These are phyloP conservation scores for Andricus curvator DNA, from an alignment of 2,888 invertebrate genomes.

Conservation along the genomic window DNA sequence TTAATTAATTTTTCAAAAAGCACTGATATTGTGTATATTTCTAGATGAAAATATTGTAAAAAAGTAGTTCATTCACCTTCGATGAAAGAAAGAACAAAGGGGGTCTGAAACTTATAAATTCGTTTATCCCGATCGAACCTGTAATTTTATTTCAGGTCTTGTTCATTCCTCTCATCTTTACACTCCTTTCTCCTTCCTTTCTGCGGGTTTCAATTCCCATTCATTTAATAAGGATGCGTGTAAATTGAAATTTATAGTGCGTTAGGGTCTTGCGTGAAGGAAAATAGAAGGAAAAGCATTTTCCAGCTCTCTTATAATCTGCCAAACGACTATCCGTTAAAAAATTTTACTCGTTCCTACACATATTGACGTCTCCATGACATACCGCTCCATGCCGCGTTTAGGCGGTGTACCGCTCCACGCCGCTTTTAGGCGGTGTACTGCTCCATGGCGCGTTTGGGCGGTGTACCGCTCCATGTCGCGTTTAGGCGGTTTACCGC, in stretches of 20 bases:
- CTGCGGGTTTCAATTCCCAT: slow-evolving; percentile 52
- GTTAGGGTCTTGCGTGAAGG: slow-evolving; percentile 39
- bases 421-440: no score
- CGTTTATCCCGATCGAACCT: slow-evolving; percentile 61
- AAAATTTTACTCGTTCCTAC: no score
- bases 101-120: slow-evolving; percentile 55
- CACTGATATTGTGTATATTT: background rate
- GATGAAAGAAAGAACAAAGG: background rate
- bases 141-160: slow-evolving; percentile 60
- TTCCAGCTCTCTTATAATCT: no score
- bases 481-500: no score
- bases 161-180: slow-evolving; percentile 9
- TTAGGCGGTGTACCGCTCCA: no score
- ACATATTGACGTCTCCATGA: no score
- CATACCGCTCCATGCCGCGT: no score
- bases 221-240: slow-evolving; percentile 52
- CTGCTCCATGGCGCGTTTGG: no score
- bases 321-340: no score
- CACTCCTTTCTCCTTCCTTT: slow-evolving; percentile 52
- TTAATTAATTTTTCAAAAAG: background rate
- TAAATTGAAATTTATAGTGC: slow-evolving; percentile 54
- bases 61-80: background rate
- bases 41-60: background rate
- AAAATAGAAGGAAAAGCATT: slow-evolving; percentile 25
- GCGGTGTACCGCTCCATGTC: no score